Evolutionary conservation across 2,888 invertebrate species (phyloP).

Genomic region (Caenorhabditis japonica): DNA sequence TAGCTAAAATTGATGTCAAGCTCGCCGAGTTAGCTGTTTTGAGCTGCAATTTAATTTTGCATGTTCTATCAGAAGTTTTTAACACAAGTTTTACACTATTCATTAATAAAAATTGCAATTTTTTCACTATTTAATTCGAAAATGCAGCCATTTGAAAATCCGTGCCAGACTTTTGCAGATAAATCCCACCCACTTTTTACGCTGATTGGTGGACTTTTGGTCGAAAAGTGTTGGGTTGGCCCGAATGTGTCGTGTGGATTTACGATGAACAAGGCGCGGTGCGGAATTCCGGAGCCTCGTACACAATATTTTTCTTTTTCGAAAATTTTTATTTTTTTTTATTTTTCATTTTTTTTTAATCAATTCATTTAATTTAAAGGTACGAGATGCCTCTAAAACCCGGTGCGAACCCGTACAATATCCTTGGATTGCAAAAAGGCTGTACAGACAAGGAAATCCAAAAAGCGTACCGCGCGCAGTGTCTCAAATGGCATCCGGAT

Average conservation of each 20-base stretch:
- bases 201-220: no score
- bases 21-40: no score
- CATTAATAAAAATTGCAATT: no score
- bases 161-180: no score
- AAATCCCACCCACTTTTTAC: no score
- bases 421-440: slow-evolving; percentile 57
- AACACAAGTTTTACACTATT: no score
- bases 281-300: slow-evolving; percentile 33
- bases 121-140: no score
- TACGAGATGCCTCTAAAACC: slow-evolving; percentile 47
- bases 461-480: slow-evolving; percentile 63
- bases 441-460: slow-evolving; percentile 64
- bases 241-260: slow-evolving; percentile 1
- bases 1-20: no score
- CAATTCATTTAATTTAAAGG: neutral
- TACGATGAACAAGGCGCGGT: slow-evolving; percentile 18
- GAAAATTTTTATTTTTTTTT: slow-evolving; percentile 4
- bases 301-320: neutral
- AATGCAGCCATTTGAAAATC: no score
- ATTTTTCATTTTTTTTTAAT: neutral
- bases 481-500: slow-evolving; percentile 69
- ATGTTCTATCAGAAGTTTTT: no score
- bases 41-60: no score
- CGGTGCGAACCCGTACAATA: slow-evolving; percentile 58
- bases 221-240: no score